Evolutionary conservation across 2,797 vertebrate species (phyloP).

Genomic region (Peromyscus eremicus): DNA sequence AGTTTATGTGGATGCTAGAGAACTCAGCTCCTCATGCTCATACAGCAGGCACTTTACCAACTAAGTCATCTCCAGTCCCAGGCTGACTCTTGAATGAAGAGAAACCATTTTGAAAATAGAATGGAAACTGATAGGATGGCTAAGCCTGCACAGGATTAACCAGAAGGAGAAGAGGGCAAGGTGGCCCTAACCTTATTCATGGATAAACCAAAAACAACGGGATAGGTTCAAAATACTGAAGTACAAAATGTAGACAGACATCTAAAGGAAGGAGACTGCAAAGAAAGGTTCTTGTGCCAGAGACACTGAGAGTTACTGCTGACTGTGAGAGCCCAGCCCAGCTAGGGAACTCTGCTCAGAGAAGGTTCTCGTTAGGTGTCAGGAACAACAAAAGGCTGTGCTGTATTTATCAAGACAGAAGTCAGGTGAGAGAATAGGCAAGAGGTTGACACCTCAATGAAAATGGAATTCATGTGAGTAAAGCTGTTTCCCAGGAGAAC

Average conservation of each 20-base stretch:
- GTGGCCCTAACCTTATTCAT: not conserved
- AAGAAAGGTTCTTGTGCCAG: not conserved
- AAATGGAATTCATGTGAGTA: not conserved
- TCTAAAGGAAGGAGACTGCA: not conserved
- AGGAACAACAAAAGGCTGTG: not conserved
- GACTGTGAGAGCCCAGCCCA: not conserved
- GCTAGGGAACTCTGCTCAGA: not conserved
- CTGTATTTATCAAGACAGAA: not conserved
- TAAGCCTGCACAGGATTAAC: conserved; percentile 1
- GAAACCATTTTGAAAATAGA: conserved; percentile 20
- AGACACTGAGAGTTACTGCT: not conserved
- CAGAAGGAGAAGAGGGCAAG: not conserved
- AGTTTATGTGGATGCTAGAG: not conserved
- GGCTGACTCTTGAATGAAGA: conserved; percentile 24
- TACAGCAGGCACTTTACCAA: not conserved
- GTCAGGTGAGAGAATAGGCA: not conserved
- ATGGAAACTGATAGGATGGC: not conserved
- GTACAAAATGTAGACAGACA: not conserved
- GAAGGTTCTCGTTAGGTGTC: not conserved
- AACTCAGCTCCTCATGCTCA: not conserved
- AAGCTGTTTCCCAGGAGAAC: conserved; percentile 63
- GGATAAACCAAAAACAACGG: not conserved
- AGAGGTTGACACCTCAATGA: not conserved
- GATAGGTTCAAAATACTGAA: not conserved
- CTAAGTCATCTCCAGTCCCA: not conserved